Percentiles rank a stretch among this genome's conserved stretches.
These are phyloP conservation scores for Hemicentrotus pulcherrimus DNA, from an alignment of 35 echinoderm and acorn worm species.

Conservation along the genomic window DNA sequence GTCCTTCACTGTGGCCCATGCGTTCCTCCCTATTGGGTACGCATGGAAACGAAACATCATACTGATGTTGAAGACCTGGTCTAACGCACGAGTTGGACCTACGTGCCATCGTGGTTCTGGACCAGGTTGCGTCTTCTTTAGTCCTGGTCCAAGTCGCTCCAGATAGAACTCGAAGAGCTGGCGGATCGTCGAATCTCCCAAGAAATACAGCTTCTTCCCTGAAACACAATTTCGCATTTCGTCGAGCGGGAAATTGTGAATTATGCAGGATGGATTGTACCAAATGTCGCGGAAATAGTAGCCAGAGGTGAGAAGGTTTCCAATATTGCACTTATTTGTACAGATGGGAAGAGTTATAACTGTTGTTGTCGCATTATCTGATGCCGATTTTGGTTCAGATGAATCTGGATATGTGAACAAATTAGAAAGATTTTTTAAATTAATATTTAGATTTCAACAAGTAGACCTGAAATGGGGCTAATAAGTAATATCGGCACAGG, in stretches of 20 bases:
- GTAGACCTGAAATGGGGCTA: no score
- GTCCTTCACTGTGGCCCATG: background rate
- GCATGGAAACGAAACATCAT: slow-evolving; percentile 38
- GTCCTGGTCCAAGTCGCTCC: background rate
- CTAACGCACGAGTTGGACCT: background rate
- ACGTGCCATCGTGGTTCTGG: slow-evolving; percentile 27
- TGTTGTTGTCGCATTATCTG: background rate
- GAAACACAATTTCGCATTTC: background rate
- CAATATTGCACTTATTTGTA: background rate
- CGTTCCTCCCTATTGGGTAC: slow-evolving; percentile 21
- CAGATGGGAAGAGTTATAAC: background rate
- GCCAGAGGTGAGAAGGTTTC: background rate
- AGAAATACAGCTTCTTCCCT: background rate
- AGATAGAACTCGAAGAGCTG: slow-evolving; percentile 41
- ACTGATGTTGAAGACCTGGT: slow-evolving; percentile 12
- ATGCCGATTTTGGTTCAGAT: background rate
- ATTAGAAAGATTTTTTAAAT: background rate
- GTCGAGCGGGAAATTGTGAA: background rate
- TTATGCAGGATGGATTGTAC: background rate
- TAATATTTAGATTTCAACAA: no score
- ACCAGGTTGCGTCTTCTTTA: background rate
- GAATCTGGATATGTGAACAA: background rate
- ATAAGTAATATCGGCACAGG: no score
- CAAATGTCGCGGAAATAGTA: background rate
- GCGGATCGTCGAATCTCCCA: slow-evolving; percentile 31